A percentile compares a stretch with the other conserved stretches of the same genome.
These are phyloP conservation scores for Naja naja DNA, from an alignment of 2,113 vertebrate species.

Conservation along the genomic window DNA sequence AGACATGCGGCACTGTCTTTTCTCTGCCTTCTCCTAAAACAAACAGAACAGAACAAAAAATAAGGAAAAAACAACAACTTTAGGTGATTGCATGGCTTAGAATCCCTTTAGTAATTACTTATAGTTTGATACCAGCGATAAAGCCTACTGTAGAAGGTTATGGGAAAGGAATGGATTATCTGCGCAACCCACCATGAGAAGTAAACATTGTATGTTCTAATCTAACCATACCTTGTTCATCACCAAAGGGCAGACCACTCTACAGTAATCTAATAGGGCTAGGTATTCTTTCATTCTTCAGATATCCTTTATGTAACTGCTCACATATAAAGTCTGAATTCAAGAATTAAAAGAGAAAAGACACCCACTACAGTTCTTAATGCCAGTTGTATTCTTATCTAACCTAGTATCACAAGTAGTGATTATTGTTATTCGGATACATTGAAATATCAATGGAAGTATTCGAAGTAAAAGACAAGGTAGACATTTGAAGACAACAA, in stretches of 20 bases:
- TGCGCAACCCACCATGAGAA: not conserved
- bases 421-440: not conserved
- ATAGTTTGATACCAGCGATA: not conserved
- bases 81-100: not conserved
- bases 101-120: not conserved
- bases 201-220: not conserved
- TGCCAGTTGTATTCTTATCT: constrained; percentile 4
- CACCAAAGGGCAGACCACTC: not conserved
- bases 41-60: not conserved
- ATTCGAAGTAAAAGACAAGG: not conserved
- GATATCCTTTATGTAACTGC: not conserved
- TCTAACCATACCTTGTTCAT: not conserved
- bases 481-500: not conserved
- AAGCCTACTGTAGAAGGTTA: not conserved
- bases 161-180: not conserved
- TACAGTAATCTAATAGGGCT: not conserved
- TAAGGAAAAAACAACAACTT: not conserved
- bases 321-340: not conserved
- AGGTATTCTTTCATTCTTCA: not conserved
- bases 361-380: not conserved
- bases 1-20: not conserved
- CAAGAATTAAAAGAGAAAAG: not conserved
- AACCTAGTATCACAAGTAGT: not conserved
- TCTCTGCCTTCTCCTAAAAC: not conserved
- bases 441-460: not conserved